These are phyloP conservation scores for Aspidiotus rigidus DNA, from an alignment of 2,888 invertebrate species.

Conservation along the genomic window DNA sequence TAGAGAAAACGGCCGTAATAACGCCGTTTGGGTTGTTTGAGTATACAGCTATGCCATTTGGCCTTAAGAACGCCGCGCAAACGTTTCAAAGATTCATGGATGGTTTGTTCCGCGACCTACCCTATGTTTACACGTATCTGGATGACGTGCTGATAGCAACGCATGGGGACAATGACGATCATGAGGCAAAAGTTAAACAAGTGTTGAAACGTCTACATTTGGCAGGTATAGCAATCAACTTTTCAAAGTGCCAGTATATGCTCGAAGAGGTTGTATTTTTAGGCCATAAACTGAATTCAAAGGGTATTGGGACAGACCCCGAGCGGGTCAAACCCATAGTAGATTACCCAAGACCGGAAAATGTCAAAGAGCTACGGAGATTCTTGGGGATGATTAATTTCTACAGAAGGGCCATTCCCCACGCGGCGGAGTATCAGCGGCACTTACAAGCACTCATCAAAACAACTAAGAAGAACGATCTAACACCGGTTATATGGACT, in stretches of 20 bases:
- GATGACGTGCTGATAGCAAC: no score
- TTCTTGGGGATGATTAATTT: constrained; percentile 2
- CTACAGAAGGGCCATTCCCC: no score
- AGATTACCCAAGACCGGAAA: background rate
- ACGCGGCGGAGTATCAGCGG: no score
- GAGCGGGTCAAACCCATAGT: background rate
- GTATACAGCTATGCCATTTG: no score
- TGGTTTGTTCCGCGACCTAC: background rate
- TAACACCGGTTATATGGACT: no score
- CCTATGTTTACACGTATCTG: constrained; percentile 7
- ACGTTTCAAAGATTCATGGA: constrained; percentile 9
- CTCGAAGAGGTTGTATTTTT: background rate
- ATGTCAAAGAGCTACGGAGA: background rate
- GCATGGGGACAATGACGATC: no score
- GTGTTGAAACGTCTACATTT: background rate
- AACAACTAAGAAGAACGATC: constrained; percentile 36
- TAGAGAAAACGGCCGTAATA: constrained; percentile 40
- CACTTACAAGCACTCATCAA: constrained; percentile 12
- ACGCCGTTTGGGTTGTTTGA: no score
- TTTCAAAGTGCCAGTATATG: background rate
- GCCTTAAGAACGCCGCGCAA: no score
- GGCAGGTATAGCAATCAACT: background rate
- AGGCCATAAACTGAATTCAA: no score
- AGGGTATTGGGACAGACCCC: background rate
- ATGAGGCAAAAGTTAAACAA: background rate